Conservation (phyloP, 2,797 vertebrate genomes). For the Gadopsis marmoratus region DNA sequence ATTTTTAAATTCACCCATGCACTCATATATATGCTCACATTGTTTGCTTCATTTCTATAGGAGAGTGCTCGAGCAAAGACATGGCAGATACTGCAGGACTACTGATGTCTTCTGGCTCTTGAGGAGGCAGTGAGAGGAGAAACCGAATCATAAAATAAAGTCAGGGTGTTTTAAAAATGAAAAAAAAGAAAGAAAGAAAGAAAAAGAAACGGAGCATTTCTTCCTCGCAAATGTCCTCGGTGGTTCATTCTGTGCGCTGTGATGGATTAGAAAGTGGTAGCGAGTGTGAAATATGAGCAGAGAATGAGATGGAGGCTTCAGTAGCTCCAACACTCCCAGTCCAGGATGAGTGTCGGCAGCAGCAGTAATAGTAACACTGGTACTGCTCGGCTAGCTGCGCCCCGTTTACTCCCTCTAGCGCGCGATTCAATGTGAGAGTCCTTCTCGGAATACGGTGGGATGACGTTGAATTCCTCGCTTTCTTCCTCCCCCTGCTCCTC, state of each 20-base stretch:
- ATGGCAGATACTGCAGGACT: slow-evolving; percentile 42
- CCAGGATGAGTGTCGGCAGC: slow-evolving; percentile 73
- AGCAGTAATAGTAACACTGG: slow-evolving; percentile 70
- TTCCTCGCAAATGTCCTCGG: slow-evolving; percentile 48
- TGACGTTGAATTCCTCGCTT: slow-evolving; percentile 81
- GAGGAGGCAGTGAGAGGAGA: slow-evolving; percentile 50
- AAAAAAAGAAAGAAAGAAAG: background rate
- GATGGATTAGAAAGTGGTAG: slow-evolving; percentile 59
- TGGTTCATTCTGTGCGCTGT: slow-evolving; percentile 46
- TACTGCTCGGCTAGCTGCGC: slow-evolving; percentile 50
- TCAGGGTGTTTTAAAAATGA: slow-evolving; percentile 29
- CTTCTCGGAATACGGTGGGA: slow-evolving; percentile 85
- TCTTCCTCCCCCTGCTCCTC: slow-evolving; percentile 72
- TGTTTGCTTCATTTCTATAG: slow-evolving; percentile 49
- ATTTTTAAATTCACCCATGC: slow-evolving; percentile 72
- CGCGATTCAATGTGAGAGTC: slow-evolving; percentile 80
- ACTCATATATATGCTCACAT: slow-evolving; percentile 60
- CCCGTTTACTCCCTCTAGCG: slow-evolving; percentile 75
- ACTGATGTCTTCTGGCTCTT: slow-evolving; percentile 57
- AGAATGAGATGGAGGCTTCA: slow-evolving; percentile 48
- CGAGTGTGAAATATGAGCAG: slow-evolving; percentile 41
- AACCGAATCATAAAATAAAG: slow-evolving; percentile 33
- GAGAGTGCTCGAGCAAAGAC: slow-evolving; percentile 46
- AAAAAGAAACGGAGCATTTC: slow-evolving; percentile 47
- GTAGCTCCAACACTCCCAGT: slow-evolving; percentile 76